Base-by-base conservation (phyloP, 1,140 invertebrate species). In the Schlechtendalia chinensis region DNA sequence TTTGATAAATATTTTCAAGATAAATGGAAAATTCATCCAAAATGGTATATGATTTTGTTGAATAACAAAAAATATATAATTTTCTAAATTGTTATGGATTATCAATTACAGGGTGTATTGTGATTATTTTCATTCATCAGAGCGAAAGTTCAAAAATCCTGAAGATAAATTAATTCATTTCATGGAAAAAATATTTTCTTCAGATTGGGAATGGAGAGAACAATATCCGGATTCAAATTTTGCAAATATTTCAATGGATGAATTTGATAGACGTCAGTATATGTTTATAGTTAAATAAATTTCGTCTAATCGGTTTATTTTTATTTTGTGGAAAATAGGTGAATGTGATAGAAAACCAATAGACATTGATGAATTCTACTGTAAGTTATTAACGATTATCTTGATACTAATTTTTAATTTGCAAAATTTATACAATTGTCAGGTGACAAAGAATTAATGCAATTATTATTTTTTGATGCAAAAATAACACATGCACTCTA, bases 21-120 rank as follows among this genome's bases (percentile, higher is more conserved):
- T 90, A 91, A 92, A 84, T 97, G 94, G 91, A 91, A 91, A 84
- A 88, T 97, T 22, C 94, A 97, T 88, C 94, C 94, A 0, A 90
- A 94, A 83, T 97, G 95, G 94, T 92, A 86, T 86, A 83, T 80
- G 0, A 47, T 65, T 82, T 65, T 47, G 10, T 53, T 53, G 8
- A 39, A 39, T 32, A n/a, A 29, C 4, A 10, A n/a, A n/a, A 8
- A 81, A 72, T 50, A 50, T 1, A n/a, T 32, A 65, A 47, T 79
- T 39, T 50, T 39, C 19, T 79, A 80, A 82, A 69, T 56, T 58
- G 47, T 14, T 0, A n/a, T 56, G 69, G 11, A 27, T 6, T 24
- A 10, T 82, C 11, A 56, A 79, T 84, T 86, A 71, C 82, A 92
- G 91, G 91, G 90, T 92, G 0, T 96, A 96, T 84, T 96, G 94